These are phyloP conservation scores for Chloroceryle aenea DNA, from an alignment of 2,113 vertebrate genomes.

Conservation along the genomic window DNA sequence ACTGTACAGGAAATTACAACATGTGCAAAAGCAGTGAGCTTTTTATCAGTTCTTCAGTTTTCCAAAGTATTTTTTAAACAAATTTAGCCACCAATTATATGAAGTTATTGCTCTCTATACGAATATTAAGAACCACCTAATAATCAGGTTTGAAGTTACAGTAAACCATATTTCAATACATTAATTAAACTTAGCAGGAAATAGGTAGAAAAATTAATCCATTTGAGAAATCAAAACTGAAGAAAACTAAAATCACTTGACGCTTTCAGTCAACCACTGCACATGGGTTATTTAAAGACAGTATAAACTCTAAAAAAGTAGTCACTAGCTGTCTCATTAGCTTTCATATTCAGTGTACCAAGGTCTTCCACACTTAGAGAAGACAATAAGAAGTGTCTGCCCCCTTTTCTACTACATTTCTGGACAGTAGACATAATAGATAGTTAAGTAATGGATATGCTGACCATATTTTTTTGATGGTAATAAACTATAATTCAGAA, in stretches of 20 bases:
- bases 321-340: neutral
- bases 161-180: neutral
- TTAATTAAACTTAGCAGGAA: neutral
- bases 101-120: neutral
- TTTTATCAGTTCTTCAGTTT: neutral
- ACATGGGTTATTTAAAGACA: neutral
- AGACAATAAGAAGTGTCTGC: neutral
- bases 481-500: neutral
- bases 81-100: neutral
- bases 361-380: neutral
- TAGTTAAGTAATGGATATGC: neutral
- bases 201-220: neutral
- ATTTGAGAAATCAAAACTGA: neutral
- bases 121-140: neutral
- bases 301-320: neutral
- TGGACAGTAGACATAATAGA: neutral
- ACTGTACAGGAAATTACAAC: neutral
- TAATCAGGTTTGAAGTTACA: neutral
- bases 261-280: neutral
- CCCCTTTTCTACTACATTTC: neutral
- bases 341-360: neutral
- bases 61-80: neutral
- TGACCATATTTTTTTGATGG: neutral
- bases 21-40: neutral
- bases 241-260: neutral